Conservation (phyloP, 2,113 vertebrate species). For the Seriola dumerili region DNA sequence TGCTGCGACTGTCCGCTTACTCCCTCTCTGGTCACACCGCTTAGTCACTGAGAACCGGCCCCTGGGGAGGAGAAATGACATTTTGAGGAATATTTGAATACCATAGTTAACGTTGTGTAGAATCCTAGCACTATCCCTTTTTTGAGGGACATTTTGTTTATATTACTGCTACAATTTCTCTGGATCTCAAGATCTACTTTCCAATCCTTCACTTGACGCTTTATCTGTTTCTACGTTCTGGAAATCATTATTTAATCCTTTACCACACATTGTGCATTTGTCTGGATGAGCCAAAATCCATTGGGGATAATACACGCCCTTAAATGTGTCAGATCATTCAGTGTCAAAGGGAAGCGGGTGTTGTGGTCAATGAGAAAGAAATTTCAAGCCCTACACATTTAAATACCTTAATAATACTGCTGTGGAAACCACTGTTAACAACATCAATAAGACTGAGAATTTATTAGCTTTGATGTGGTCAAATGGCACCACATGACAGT, state of each 20-base stretch:
- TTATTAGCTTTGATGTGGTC: slow-evolving; percentile 32
- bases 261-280: background rate
- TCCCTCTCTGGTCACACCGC: slow-evolving; percentile 95
- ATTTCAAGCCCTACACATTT: background rate
- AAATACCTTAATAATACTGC: background rate
- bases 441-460: background rate
- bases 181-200: background rate
- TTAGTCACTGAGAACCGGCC: slow-evolving; percentile 98
- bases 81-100: slow-evolving; percentile 1
- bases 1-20: slow-evolving; percentile 91
- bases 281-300: background rate
- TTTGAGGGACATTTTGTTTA: background rate
- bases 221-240: too few relatives aligned
- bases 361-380: background rate
- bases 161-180: background rate
- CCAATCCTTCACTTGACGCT: background rate
- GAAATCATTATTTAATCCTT: too few relatives aligned
- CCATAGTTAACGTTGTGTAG: background rate
- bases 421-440: background rate
- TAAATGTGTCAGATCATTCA: background rate
- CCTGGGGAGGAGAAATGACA: slow-evolving; percentile 71
- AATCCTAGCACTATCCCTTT: background rate
- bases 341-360: background rate
- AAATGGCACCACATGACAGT: background rate
- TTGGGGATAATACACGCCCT: background rate